Percentiles rank a stretch among this genome's conserved stretches.
These are phyloP conservation scores for Tetrax tetrax DNA, from an alignment of 2,113 vertebrate species.

Conservation along the genomic window DNA sequence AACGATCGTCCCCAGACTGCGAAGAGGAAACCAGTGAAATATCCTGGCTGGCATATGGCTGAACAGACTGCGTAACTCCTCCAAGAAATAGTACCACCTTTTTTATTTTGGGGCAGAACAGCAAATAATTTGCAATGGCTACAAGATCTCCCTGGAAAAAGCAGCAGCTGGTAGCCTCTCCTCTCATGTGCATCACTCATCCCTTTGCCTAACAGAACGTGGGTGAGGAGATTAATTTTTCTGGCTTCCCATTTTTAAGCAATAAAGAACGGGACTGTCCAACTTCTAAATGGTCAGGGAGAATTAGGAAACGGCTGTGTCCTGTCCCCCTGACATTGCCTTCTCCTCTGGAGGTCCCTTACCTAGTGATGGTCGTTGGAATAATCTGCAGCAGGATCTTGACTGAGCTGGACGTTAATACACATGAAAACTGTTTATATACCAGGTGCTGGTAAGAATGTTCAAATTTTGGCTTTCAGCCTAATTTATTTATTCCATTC, in stretches of 20 bases:
- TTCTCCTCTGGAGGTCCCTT: too few species aligned
- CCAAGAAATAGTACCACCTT: not conserved
- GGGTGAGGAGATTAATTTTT: too few species aligned
- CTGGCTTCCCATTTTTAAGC: too few species aligned
- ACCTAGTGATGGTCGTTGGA: too few species aligned
- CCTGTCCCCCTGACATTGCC: too few species aligned
- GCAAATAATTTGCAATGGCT: not conserved
- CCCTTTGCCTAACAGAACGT: not conserved
- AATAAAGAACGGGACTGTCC: too few species aligned
- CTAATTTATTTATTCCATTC: not conserved
- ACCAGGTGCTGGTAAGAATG: not conserved
- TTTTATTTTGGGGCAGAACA: not conserved
- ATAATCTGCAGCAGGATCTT: too few species aligned
- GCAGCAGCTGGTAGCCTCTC: not conserved
- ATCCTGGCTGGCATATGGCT: not conserved
- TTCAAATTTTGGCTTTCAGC: not conserved
- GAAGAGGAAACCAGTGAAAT: not conserved
- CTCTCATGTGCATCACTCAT: not conserved
- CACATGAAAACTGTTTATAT: not conserved
- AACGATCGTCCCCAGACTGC: accelerated
- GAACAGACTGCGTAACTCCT: not conserved
- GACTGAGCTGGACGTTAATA: too few species aligned
- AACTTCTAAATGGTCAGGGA: too few species aligned
- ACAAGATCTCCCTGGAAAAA: not conserved
- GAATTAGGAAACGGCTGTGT: too few species aligned